Percentiles rank a stretch among this genome's conserved stretches.
These are phyloP conservation scores for Apostichopus californicus DNA, from an alignment of 35 echinoderm and acorn worm genomes.

Conservation along the genomic window DNA sequence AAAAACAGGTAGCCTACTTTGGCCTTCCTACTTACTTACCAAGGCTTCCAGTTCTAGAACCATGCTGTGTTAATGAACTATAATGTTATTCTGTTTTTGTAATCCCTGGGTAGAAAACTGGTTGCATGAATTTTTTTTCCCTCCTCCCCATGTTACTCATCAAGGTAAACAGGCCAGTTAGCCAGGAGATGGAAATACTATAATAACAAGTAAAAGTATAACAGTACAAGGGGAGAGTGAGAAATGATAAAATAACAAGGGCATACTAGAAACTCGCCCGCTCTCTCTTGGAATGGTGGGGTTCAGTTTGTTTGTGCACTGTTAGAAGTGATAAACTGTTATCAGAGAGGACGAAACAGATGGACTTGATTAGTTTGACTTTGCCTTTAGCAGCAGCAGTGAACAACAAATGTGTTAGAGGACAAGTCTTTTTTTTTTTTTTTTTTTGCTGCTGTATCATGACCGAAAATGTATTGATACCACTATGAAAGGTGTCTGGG, in stretches of 20 bases:
- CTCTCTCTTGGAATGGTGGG: background rate
- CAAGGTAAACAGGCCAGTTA: background rate
- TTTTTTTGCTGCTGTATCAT: too few relatives aligned
- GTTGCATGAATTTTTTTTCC: background rate
- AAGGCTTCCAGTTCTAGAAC: constrained; percentile 6
- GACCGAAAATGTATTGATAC: too few relatives aligned
- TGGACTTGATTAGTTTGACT: background rate
- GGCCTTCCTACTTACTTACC: constrained; percentile 11
- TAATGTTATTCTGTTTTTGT: constrained; percentile 6
- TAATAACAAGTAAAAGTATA: background rate
- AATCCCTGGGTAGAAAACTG: background rate
- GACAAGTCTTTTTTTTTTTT: too few relatives aligned
- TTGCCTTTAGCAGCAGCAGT: background rate
- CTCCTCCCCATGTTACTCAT: background rate
- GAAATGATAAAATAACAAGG: background rate
- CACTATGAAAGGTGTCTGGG: too few relatives aligned
- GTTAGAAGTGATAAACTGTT: constrained; percentile 28
- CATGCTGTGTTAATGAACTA: constrained; percentile 48
- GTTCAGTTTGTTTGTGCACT: constrained; percentile 6
- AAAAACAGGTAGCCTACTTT: background rate
- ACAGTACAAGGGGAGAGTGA: background rate
- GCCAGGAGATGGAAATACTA: background rate
- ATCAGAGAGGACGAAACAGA: background rate
- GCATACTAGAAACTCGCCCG: background rate
- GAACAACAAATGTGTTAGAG: too few relatives aligned